These are phyloP conservation scores for Polia nebulosa DNA, from an alignment of 2,888 invertebrate species.

Conservation along the genomic window DNA sequence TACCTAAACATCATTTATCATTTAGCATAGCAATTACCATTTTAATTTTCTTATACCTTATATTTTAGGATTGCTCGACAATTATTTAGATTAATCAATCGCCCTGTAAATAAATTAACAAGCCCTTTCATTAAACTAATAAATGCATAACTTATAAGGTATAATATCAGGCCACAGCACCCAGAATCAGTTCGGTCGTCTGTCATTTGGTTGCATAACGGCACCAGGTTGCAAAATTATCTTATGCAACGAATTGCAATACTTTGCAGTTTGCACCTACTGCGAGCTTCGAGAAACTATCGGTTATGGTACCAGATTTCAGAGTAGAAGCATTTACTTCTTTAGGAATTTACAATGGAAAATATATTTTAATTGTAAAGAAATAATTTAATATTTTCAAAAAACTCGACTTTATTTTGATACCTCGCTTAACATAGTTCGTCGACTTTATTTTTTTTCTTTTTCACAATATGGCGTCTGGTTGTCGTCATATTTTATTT, in stretches of 20 bases:
- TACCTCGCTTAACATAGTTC: no score
- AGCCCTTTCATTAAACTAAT: conserved; percentile 7
- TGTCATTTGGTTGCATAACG: conserved; percentile 45
- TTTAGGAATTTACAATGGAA: neutral
- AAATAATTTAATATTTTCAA: no score
- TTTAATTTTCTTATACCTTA: no score
- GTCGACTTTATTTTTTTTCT: no score
- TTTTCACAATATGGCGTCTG: no score
- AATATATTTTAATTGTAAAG: no score
- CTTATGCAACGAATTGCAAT: conserved; percentile 67
- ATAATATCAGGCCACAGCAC: conserved; percentile 21
- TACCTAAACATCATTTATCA: no score
- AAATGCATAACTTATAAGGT: conserved; percentile 19
- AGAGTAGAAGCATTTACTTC: neutral
- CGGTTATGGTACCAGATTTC: conserved; percentile 21
- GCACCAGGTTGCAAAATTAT: conserved; percentile 55
- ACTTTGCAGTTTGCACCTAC: conserved; percentile 45
- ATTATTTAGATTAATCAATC: conserved; percentile 24
- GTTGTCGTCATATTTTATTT: no score
- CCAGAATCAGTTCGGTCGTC: conserved; percentile 28
- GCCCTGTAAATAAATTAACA: neutral
- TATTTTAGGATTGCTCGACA: no score
- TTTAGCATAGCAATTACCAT: no score
- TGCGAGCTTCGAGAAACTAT: conserved; percentile 34
- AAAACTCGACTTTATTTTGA: no score